Evolutionary conservation across 37 sponge, comb jelly and placozoan genomes (phyloP), one percentile per base, ranked within the genome.

Genomic region (Cliona cf. orientalis): DNA sequence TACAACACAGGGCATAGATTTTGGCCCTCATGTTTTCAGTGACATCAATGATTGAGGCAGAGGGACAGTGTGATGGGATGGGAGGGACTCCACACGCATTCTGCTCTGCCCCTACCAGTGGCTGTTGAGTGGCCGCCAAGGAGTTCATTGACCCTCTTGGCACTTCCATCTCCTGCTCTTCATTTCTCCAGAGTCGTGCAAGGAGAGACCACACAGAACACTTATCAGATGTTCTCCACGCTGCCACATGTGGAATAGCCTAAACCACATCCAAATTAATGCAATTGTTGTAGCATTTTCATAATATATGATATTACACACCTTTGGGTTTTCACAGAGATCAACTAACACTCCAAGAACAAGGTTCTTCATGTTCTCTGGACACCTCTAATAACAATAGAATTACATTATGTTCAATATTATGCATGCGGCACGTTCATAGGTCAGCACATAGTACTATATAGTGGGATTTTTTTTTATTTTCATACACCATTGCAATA

Each of bases 1-100:
- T 91, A 74, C 79, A 87, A 65, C 90, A 91, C 68, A 99, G 76
- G 53, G 93, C 84, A 66, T 91, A 99, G 7, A 99, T 92, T 84
- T 96, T 99, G 32, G 97, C 99, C 80, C 99, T 79, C 89, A 99
- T 89, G 83, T 99, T 99, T 43, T 92, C 97, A 32, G 85, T 87
- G 12, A 99, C 86, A 58, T 99, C 99, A 46, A 71, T 81, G 38
- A 99, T 84, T 45, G 93, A 87, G 43, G 93, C 90, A 11, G 92
- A 89, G 0, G 86, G 90, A 23, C 76, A 73, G 25, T 61, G 60
- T 32, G 84, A 70, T 37, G 91, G 80, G 34, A 80, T 38, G 34
- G 82, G 83, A 42, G 72, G 65, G 21, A 72, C 58, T 31, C 83
- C 80, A 59, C 90, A 66, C 34, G 69, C 57, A 42, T 35, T 80